phyloP scores from a whole-genome alignment of 2,113 vertebrate genomes.

The Globicephala melas region DNA sequence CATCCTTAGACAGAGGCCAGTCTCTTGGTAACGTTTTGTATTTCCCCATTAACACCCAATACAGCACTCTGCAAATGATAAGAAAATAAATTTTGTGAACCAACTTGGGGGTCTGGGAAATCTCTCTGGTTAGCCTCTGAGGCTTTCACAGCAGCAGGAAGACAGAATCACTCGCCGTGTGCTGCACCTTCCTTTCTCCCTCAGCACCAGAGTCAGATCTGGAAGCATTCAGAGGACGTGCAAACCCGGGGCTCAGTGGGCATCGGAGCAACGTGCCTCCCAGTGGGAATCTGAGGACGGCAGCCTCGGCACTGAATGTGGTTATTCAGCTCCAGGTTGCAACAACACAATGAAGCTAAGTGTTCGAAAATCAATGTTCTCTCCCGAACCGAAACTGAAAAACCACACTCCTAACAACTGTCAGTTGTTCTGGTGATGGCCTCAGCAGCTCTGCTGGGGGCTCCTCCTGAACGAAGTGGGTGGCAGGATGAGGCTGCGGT shows the following conservation, averaged over 20 bases:
- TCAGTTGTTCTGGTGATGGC: not conserved
- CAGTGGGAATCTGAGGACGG: not conserved
- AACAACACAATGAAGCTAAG: not conserved
- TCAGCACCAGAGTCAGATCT: fast-evolving
- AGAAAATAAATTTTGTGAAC: not conserved
- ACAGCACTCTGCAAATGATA: fast-evolving
- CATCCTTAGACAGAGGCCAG: not conserved
- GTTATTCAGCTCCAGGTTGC: not conserved
- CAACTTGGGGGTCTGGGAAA: not conserved
- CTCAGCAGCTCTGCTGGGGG: not conserved
- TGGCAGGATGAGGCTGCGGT: not conserved
- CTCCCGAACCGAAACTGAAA: not conserved
- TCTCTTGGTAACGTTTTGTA: not conserved
- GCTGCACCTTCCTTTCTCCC: not conserved
- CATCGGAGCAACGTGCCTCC: not conserved
- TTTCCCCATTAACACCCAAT: not conserved
- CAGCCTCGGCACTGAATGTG: not conserved
- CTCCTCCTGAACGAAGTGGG: not conserved
- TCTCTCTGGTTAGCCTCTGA: not conserved
- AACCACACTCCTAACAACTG: not conserved
- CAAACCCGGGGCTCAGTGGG: not conserved
- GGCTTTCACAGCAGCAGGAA: not conserved
- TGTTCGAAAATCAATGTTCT: constrained; percentile 28
- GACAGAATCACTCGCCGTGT: not conserved
- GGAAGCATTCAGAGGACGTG: fast-evolving